These are phyloP conservation scores for Platyscapa corneri DNA, from an alignment of 1,140 invertebrate species.

Conservation along the genomic window DNA sequence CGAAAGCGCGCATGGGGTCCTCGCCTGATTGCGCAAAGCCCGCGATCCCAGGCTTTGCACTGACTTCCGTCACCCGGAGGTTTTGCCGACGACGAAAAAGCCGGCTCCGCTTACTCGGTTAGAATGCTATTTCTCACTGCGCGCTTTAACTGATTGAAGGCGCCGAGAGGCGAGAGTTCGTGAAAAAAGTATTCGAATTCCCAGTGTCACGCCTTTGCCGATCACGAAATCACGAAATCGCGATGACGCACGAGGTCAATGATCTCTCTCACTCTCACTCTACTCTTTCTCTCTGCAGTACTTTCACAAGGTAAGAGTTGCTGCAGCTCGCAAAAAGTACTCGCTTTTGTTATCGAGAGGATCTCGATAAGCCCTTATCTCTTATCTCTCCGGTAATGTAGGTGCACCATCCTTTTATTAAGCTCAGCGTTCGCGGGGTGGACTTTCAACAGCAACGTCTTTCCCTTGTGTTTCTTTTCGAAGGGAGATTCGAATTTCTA, in stretches of 20 bases:
- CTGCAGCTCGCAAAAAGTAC: too few species aligned
- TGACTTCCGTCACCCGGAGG: slow-evolving; percentile 54
- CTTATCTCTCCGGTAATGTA: too few species aligned
- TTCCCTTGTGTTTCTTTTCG: too few species aligned
- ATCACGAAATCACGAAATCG: slow-evolving; percentile 54
- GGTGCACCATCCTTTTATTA: too few species aligned
- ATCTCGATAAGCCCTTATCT: too few species aligned
- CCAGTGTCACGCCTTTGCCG: slow-evolving; percentile 51
- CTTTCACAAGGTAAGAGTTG: background rate
- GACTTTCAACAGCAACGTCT: too few species aligned
- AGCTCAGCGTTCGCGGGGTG: too few species aligned
- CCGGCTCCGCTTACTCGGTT: background rate
- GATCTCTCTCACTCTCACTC: slow-evolving; percentile 53
- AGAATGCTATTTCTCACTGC: background rate
- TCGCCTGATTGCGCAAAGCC: slow-evolving; percentile 40
- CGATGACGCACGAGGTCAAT: slow-evolving; percentile 64
- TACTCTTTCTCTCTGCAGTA: background rate
- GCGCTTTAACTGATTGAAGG: too few species aligned
- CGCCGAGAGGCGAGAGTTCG: slow-evolving; percentile 25
- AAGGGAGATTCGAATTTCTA: too few species aligned
- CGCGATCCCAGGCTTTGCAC: slow-evolving; percentile 27
- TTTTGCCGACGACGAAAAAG: slow-evolving; percentile 53
- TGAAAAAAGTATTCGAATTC: slow-evolving; percentile 51
- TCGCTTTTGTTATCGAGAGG: too few species aligned
- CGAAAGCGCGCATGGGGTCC: background rate